These are phyloP conservation scores for Macaria liturata DNA, from an alignment of 2,888 invertebrate species.

Conservation along the genomic window DNA sequence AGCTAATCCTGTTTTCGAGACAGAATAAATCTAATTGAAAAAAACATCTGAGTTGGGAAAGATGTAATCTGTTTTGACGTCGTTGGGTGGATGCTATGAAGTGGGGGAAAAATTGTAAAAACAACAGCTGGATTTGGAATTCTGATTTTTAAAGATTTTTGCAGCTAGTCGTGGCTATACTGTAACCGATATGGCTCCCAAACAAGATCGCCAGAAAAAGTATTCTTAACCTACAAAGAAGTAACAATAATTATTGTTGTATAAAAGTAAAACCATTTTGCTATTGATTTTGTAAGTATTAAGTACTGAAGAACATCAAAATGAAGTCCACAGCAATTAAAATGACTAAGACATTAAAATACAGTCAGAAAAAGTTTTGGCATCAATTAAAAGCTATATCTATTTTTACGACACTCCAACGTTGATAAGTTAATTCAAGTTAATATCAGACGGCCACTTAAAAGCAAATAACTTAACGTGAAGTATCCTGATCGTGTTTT, in stretches of 20 bases:
- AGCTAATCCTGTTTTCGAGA: slow-evolving; percentile 34
- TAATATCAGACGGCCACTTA: slow-evolving; percentile 20
- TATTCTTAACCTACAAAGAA: too few species aligned
- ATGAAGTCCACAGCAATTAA: too few species aligned
- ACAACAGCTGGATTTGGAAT: not conserved
- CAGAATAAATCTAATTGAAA: slow-evolving; percentile 35
- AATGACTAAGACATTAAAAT: not conserved
- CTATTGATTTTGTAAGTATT: too few species aligned
- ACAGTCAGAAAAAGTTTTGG: slow-evolving; percentile 11
- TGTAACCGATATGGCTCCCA: too few species aligned
- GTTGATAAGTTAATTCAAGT: slow-evolving; percentile 19
- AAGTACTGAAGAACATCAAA: too few species aligned
- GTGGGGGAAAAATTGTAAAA: slow-evolving; percentile 2
- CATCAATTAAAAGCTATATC: slow-evolving; percentile 11
- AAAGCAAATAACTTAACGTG: slow-evolving; percentile 17
- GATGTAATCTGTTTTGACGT: slow-evolving; percentile 29
- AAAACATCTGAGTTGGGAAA: slow-evolving; percentile 29
- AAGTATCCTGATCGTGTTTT: too few species aligned
- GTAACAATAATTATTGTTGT: too few species aligned
- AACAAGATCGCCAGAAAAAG: too few species aligned
- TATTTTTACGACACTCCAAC: slow-evolving; percentile 14
- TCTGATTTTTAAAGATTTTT: too few species aligned
- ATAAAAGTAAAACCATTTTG: too few species aligned
- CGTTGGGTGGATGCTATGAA: slow-evolving; percentile 16
- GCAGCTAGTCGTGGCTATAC: too few species aligned